Percentiles rank a stretch among this genome's conserved stretches.
Conservation (phyloP, 2,888 invertebrate genomes). For the Tethea ocularis region DNA sequence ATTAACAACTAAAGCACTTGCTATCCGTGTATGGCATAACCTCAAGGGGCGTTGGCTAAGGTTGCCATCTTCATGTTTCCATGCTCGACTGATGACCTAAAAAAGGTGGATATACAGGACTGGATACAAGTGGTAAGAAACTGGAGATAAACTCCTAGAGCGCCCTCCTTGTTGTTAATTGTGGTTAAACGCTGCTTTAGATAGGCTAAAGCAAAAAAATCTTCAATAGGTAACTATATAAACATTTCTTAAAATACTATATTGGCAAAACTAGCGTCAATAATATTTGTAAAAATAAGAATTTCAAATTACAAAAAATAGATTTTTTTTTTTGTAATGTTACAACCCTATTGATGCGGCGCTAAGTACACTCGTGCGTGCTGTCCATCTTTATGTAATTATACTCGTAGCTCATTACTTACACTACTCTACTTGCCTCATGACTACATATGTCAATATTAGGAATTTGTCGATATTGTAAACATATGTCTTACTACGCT, state of each 20-base stretch:
- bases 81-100: no score
- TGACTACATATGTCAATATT: background rate
- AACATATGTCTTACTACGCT: background rate
- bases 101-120: no score
- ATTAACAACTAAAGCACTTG: slow-evolving; percentile 19
- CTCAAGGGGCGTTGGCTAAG: background rate
- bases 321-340: background rate
- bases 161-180: no score
- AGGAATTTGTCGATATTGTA: background rate
- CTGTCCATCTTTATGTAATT: background rate
- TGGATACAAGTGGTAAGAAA: no score
- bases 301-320: no score
- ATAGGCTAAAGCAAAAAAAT: no score
- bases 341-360: background rate
- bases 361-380: background rate
- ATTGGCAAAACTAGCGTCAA: no score
- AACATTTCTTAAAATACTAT: no score
- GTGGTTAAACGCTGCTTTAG: no score
- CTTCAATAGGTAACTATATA: no score
- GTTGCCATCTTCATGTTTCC: background rate
- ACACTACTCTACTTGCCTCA: background rate
- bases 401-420: slow-evolving; percentile 1
- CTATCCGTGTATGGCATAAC: slow-evolving; percentile 4
- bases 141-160: no score
- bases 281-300: no score